Evolutionary conservation across 2,113 vertebrate genomes (phyloP).

Genomic region (Hydropotes inermis): DNA sequence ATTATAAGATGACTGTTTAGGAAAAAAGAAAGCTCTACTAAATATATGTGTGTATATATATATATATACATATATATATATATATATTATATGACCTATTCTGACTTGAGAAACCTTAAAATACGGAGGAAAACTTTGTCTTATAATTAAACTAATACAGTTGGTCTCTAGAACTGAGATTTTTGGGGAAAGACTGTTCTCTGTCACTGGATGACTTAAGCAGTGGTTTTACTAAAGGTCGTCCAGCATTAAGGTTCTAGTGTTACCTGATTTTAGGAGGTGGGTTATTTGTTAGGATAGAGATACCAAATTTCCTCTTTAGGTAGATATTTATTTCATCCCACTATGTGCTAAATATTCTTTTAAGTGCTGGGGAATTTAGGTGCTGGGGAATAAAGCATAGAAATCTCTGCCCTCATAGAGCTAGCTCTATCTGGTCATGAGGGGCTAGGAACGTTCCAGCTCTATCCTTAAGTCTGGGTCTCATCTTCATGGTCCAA

Average conservation of each 20-base stretch:
- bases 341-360: background rate
- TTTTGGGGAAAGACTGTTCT: background rate
- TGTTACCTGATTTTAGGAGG: background rate
- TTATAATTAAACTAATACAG: background rate
- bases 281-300: background rate
- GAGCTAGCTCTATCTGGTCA: background rate
- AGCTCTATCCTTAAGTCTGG: background rate
- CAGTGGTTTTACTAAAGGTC: background rate
- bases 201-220: background rate
- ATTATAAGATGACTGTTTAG: background rate
- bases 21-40: background rate
- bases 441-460: background rate
- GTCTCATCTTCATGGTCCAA: background rate
- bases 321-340: background rate
- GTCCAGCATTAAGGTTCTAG: background rate
- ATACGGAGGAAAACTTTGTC: background rate
- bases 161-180: background rate
- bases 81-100: background rate
- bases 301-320: background rate
- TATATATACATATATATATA: background rate
- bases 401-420: background rate
- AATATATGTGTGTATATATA: background rate
- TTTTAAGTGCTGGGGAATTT: background rate
- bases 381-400: background rate
- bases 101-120: constrained; percentile 18